phyloP scores from a whole-genome alignment of 2,113 vertebrate species.

The Hippocampus guttulatus region DNA sequence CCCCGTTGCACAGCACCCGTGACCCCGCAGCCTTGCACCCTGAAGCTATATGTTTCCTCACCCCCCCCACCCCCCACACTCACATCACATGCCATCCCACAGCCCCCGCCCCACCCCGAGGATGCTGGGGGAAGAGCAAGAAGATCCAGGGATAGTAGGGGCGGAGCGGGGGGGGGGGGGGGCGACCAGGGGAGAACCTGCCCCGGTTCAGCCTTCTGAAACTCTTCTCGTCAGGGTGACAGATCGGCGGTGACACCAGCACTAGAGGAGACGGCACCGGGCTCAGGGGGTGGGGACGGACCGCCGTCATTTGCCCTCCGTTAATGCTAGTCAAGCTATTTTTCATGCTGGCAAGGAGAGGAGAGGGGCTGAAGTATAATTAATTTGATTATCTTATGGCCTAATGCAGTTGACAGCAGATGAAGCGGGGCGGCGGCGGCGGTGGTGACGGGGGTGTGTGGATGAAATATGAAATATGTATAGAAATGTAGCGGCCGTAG shows the following conservation, averaged over 20 bases:
- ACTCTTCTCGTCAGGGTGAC: slow-evolving; percentile 75
- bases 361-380: slow-evolving; percentile 74
- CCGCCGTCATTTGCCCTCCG: slow-evolving; percentile 71
- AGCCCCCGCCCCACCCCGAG: slow-evolving; percentile 43
- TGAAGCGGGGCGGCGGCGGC: slow-evolving; percentile 10
- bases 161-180: background rate
- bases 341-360: slow-evolving; percentile 67
- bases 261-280: slow-evolving; percentile 68
- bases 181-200: slow-evolving; percentile 70
- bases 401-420: slow-evolving; percentile 75
- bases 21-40: slow-evolving; percentile 61
- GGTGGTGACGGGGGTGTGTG: slow-evolving; percentile 23
- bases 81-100: slow-evolving; percentile 28
- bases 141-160: slow-evolving; percentile 53
- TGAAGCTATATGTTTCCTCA: slow-evolving; percentile 52
- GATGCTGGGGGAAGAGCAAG: slow-evolving; percentile 54
- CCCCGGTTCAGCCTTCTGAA: slow-evolving; percentile 73
- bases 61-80: slow-evolving; percentile 32
- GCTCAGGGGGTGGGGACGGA: slow-evolving; percentile 61
- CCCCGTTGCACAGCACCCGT: slow-evolving; percentile 55
- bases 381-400: slow-evolving; percentile 79
- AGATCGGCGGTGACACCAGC: slow-evolving; percentile 74
- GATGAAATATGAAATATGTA: slow-evolving; percentile 67
- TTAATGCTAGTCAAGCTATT: slow-evolving; percentile 76
- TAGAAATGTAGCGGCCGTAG: slow-evolving; percentile 49